Evolutionary conservation across 2,888 invertebrate species (phyloP), one percentile per base, ranked within the genome.

Genomic region (Ferdinandea cuprea): DNA sequence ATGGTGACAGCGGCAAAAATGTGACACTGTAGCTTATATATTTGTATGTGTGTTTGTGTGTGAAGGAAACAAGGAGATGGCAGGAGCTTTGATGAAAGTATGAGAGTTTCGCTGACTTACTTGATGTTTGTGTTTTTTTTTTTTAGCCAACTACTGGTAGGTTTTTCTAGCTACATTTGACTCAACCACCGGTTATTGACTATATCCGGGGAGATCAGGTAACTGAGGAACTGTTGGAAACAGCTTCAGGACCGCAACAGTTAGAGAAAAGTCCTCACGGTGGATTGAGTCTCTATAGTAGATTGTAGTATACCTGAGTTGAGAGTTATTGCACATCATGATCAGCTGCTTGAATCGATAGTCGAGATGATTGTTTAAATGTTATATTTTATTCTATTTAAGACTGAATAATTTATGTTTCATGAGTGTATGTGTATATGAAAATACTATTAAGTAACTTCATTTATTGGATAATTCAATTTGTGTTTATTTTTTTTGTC

Each of bases 121-220:
- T 15, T 1, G 35, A 11, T 35, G 11, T 35, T 35, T 11, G 11
- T 13, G 11, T 42, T 37, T 46, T 28, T 11, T 5, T 4, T 61
- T 28, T 25, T 21, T 21, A 52, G 30, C 28, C 58, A 50, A 37
- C 42, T 68, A 37, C 44, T 32, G 37, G 59, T 40, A 50, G 52
- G 37, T 37, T 61, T 46, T 30, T 54, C 30, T 48, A 46, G 40
- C 32, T 42, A 28, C 7, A 35, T 19, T 15, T 17, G 35, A 50
- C 35, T 35, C 44, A 65, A 65, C 28, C 40, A 48, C 54, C 28
- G 17, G 58, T 13, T 44, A 46, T 73, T 28, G 48, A 72, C 56
- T 83, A 68, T 44, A 68, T 78, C 61, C 78, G 78, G 61, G 73
- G 83, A 83, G 83, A 83, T 83, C 83, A 83, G 78, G 83, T 63